Base-by-base conservation (phyloP, 2,797 vertebrate genomes). In the Anabacerthia variegaticeps region DNA sequence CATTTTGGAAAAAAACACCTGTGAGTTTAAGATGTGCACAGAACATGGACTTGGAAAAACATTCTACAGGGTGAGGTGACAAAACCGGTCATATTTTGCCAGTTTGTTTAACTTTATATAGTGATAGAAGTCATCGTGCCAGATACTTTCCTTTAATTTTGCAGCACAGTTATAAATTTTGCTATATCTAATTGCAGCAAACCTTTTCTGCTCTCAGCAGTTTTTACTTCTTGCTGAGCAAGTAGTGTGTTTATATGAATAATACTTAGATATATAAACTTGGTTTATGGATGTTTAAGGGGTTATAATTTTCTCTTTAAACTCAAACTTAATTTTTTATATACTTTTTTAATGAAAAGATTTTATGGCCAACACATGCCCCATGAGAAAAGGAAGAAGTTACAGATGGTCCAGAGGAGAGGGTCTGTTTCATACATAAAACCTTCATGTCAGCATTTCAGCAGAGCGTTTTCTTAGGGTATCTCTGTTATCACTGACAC, bases 401-500 rank as follows among this genome's bases (percentile, higher is more conserved):
- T 88, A 79, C 96, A 98, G 97, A 97, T 97, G 95, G 97, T 97
- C 94, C 88, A 96, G 95, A 92, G 94, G 92, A 98, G 90, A 95
- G 84, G 95, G 93, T 96, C 94, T 97, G 92, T 91, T 96, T 97
- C 94, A 63, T 96, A 89, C 89, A 95, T 95, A 94, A 97, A 97
- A 97, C 82, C 95, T 97, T 97, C 91, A 95, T 96, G 97, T 98
- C 97, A 98, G 97, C 97, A 96, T 97, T 98, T 98, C 78, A 74
- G 82, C 97, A 87, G 89, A 94, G 93, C 97, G 83, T 97, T 98
- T 97, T 98, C 97, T 93, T 84, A 95, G 96, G 95, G 92, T 98
- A 96, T 98, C 97, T 97, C 56, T 95, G 97, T 98, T 98, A 97
- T 97, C 97, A 97, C 97, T 97, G 97, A 98, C 97, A 97, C 96